Base-by-base conservation (phyloP, 2,113 vertebrate species). In the Alces alces region DNA sequence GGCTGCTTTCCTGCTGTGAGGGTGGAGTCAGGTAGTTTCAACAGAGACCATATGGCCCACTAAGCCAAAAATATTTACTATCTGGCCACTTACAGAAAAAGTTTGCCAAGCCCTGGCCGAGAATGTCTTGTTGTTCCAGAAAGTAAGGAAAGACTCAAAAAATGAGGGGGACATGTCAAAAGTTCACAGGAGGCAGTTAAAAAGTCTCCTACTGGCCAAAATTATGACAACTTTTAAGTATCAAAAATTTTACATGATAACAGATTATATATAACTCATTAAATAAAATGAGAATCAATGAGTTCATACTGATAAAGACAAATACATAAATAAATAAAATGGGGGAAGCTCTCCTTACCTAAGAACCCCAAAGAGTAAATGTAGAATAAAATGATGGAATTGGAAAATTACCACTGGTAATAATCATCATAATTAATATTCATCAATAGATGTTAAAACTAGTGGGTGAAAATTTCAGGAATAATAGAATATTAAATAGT, bases 41-140 rank as follows among this genome's bases (percentile, higher is more conserved):
- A 70, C 78, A 86, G 39, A 90, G 47, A 60, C n/a, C 30, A 3
- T 60, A 80, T 4, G 36, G 91, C 60, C 66, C 6, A 7, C 27
- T 93, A 95, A 96, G 86, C 89, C 8, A 66, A 95, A 97, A 93
- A 82, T 89, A 97, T 86, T 97, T 95, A 96, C 43, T 92, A 83
- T 91, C 95, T 96, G 96, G 52, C 60, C 55, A 95, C 86, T 93
- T 91, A 90, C 25, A 93, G 30, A 85, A 95, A 90, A 88, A 70
- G 61, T 89, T 89, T 96, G 79, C 97, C 83, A 95, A 93, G 70
- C 28, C 57, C 78, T 95, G 52, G 50, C 50, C 55, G 83, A 89
- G 55, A 96, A 45, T 90, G 86, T 84, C 79, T 93, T 94, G 16
- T 86, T 96, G 57, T 83, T 96, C 73, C 93, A 96, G 47, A 92